These are phyloP conservation scores for Amphipyra berbera DNA, from an alignment of 2,888 invertebrate genomes.

Conservation along the genomic window DNA sequence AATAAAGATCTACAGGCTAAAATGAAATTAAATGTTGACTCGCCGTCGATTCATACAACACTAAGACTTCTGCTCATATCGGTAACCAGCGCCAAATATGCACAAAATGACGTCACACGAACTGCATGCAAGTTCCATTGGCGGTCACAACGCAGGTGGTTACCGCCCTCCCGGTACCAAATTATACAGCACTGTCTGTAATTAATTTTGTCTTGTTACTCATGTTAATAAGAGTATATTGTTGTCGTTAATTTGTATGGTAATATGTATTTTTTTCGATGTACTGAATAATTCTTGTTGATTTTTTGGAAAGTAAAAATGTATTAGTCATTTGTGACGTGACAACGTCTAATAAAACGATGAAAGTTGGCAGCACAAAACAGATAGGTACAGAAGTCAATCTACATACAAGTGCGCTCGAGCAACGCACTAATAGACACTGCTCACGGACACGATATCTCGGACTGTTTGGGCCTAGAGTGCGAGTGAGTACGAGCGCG, in stretches of 20 bases:
- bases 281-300: conserved; percentile 36
- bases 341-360: too few relatives aligned
- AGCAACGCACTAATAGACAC: too few relatives aligned
- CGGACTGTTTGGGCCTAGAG: too few relatives aligned
- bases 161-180: conserved; percentile 51
- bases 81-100: conserved; percentile 17
- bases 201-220: conserved; percentile 60
- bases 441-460: too few relatives aligned
- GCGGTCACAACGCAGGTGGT: conserved; percentile 45
- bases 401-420: too few relatives aligned
- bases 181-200: conserved; percentile 50
- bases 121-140: conserved; percentile 33
- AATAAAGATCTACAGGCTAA: too few relatives aligned
- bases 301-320: conserved; percentile 23
- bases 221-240: conserved; percentile 54
- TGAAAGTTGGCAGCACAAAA: too few relatives aligned
- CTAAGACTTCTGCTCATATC: background rate
- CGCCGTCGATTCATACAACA: too few relatives aligned
- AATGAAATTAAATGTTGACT: too few relatives aligned
- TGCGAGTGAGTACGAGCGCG: too few relatives aligned
- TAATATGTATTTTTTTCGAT: conserved; percentile 44
- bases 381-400: too few relatives aligned
- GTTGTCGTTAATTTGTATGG: conserved; percentile 55
- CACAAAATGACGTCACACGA: conserved; percentile 25
- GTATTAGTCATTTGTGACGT: background rate